Evolutionary conservation across 1,140 invertebrate species (phyloP).

Genomic region (Drosophila guanche): DNA sequence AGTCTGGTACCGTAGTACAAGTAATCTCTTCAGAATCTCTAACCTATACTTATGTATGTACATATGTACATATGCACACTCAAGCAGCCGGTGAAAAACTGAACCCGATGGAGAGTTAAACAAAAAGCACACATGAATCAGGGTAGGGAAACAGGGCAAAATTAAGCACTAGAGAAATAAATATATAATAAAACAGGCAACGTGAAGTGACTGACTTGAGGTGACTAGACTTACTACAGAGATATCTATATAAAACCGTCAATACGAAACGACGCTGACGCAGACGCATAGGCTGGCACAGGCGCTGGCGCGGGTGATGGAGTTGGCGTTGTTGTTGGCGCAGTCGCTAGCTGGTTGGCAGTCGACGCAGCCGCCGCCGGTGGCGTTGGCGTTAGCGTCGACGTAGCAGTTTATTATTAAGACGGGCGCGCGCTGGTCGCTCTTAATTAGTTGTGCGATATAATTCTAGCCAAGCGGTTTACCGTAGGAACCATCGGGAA

Average conservation of each 20-base stretch:
- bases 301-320: neutral
- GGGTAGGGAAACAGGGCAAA: constrained; percentile 2
- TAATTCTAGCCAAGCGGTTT: constrained; percentile 78
- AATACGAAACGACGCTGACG: constrained; percentile 19
- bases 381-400: constrained; percentile 13
- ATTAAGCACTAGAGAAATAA: neutral
- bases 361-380: constrained; percentile 4
- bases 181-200: constrained; percentile 8
- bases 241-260: constrained; percentile 65
- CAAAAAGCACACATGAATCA: constrained; percentile 6
- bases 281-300: neutral
- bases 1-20: no score
- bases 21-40: no score
- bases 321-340: neutral
- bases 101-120: constrained; percentile 7
- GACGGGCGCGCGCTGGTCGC: constrained; percentile 67
- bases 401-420: constrained; percentile 72
- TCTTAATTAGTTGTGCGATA: constrained; percentile 81
- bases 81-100: constrained; percentile 1
- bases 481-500: constrained; percentile 34
- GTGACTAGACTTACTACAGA: constrained; percentile 35
- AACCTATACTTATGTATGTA: neutral
- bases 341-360: no score
- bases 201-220: constrained; percentile 30
- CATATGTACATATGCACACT: constrained; percentile 3